Evolutionary conservation across 2,888 invertebrate genomes (phyloP).

Genomic region (Pardosa pseudoannulata): DNA sequence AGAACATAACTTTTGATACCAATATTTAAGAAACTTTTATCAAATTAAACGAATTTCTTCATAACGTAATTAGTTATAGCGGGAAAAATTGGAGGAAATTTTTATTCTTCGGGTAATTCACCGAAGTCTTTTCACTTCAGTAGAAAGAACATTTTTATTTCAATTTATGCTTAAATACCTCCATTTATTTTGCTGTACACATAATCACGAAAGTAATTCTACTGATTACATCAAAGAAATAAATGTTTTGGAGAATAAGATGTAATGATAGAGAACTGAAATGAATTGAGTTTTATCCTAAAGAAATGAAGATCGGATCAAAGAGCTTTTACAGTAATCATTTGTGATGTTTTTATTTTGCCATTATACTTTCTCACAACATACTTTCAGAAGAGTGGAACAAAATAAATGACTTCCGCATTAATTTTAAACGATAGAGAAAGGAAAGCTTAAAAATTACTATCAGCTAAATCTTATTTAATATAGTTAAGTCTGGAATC

Average conservation of each 20-base stretch:
- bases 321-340: neutral
- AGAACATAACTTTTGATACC: too few relatives aligned
- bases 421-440: too few relatives aligned
- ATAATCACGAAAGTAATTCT: neutral
- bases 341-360: neutral
- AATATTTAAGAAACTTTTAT: too few relatives aligned
- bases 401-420: too few relatives aligned
- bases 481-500: too few relatives aligned
- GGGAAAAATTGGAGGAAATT: neutral
- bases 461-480: too few relatives aligned
- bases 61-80: too few relatives aligned
- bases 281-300: neutral
- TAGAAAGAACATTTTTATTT: neutral
- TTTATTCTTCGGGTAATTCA: neutral
- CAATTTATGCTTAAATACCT: neutral
- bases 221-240: neutral
- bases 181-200: neutral
- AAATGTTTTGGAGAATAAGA: slow-evolving; percentile 1
- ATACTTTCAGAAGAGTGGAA: too few relatives aligned
- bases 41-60: too few relatives aligned
- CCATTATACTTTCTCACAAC: too few relatives aligned
- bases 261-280: neutral
- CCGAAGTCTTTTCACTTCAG: neutral
- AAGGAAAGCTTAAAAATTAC: too few relatives aligned
- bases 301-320: neutral